These are phyloP conservation scores for Alosa alosa DNA, from an alignment of 2,113 vertebrate species.

Conservation along the genomic window DNA sequence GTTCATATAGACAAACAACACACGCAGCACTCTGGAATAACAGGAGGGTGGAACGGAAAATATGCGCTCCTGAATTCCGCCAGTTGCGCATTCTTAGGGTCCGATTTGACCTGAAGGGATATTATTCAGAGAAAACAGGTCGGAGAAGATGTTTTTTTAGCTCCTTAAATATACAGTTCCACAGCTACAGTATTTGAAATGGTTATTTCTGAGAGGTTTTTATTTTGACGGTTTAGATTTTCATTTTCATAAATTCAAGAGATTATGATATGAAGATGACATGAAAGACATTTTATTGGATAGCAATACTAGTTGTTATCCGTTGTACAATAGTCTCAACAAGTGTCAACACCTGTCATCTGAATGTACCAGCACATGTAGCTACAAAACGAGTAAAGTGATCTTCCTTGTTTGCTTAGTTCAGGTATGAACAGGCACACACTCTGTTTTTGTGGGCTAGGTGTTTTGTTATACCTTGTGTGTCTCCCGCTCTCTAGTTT, in stretches of 20 bases:
- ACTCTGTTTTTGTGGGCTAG: not conserved
- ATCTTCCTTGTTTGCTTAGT: not conserved
- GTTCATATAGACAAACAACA: slow-evolving; percentile 16
- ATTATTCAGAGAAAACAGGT: not conserved
- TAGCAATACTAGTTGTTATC: not conserved
- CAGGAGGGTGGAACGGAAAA: not conserved
- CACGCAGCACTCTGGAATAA: not conserved
- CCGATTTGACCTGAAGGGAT: not conserved
- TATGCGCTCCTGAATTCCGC: not conserved
- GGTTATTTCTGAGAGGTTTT: not conserved
- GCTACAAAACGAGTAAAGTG: not conserved
- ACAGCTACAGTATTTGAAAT: not conserved
- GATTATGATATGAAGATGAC: not conserved
- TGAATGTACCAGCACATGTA: not conserved
- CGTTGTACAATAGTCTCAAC: not conserved
- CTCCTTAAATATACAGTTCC: not conserved
- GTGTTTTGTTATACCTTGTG: not conserved
- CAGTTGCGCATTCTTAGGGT: not conserved
- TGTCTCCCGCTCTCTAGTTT: not conserved
- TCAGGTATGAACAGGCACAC: not conserved
- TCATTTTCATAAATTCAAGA: not conserved
- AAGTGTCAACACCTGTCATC: not conserved
- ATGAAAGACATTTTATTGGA: not conserved
- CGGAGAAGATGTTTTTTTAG: not conserved
- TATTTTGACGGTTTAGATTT: not conserved